A percentile compares a stretch with the other conserved stretches of the same genome.
Evolutionary conservation across 2,888 invertebrate species (phyloP).

Genomic region (Rhagophthalmus giganteus): DNA sequence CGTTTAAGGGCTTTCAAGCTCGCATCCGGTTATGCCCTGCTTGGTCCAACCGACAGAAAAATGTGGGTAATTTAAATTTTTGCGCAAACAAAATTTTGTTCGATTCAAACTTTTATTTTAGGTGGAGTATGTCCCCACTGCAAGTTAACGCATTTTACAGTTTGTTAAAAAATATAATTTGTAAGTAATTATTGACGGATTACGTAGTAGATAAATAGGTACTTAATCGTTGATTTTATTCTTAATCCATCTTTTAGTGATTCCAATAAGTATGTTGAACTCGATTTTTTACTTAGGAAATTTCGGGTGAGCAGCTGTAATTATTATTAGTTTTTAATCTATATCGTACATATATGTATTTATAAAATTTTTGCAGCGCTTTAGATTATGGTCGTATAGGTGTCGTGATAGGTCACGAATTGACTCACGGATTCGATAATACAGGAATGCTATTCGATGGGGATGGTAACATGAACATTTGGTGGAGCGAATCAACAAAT

Average conservation of each 20-base stretch:
- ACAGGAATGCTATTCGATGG: conserved; percentile 58
- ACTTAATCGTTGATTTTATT: conserved; percentile 4
- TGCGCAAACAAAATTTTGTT: no score
- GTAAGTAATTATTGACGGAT: conserved; percentile 51
- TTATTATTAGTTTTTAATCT: no score
- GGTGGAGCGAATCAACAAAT: conserved; percentile 50
- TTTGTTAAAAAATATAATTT: conserved; percentile 57
- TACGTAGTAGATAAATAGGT: background rate
- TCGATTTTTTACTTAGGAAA: conserved; percentile 47
- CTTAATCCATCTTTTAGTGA: conserved; percentile 38
- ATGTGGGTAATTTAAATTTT: no score
- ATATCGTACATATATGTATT: no score
- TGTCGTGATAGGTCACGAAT: conserved; percentile 62
- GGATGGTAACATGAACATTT: conserved; percentile 57
- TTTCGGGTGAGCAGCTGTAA: conserved; percentile 38
- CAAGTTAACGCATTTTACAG: conserved; percentile 69
- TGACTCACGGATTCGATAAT: conserved; percentile 58
- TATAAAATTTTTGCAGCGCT: no score
- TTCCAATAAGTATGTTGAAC: conserved; percentile 50
- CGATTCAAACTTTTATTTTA: no score
- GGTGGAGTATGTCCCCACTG: conserved; percentile 57
- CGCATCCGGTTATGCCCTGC: conserved; percentile 44
- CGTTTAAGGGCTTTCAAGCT: conserved; percentile 47
- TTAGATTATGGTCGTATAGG: conserved; percentile 62
- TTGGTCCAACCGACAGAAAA: conserved; percentile 42